These are phyloP conservation scores for Chamaea fasciata DNA, from an alignment of 2,113 vertebrate genomes.

Conservation along the genomic window DNA sequence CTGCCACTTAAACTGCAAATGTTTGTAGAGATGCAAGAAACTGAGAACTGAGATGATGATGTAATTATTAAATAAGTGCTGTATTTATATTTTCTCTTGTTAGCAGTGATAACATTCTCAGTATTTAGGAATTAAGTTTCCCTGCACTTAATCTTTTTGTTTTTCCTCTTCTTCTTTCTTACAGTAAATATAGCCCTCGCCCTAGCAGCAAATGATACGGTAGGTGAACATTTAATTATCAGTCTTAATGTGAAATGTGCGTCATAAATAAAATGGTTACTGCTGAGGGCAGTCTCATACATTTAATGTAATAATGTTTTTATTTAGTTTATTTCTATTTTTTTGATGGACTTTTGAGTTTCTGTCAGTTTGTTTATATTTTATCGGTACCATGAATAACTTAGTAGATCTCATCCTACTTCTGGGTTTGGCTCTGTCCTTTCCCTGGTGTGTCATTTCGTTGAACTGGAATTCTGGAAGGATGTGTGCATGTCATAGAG, in stretches of 20 bases:
- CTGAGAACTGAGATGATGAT: neutral
- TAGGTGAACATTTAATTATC: constrained; percentile 68
- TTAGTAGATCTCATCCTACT: neutral
- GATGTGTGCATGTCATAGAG: neutral
- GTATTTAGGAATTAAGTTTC: neutral
- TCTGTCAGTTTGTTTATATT: neutral
- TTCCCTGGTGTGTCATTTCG: neutral
- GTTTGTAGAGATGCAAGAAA: neutral
- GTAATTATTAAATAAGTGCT: neutral
- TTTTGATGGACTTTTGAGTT: neutral
- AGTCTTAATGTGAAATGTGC: neutral
- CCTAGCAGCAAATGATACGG: constrained; percentile 83
- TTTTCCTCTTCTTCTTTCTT: constrained; percentile 49
- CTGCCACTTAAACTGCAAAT: neutral
- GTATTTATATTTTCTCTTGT: neutral
- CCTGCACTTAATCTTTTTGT: neutral
- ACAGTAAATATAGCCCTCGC: constrained; percentile 93
- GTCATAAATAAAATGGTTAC: neutral
- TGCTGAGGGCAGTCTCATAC: neutral
- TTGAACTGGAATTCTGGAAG: neutral
- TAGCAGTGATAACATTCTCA: neutral
- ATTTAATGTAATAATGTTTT: neutral
- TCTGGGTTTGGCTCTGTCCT: neutral
- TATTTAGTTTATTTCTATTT: neutral
- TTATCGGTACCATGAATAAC: neutral